Conservation (phyloP, 2,888 invertebrate species). For the Parascotia fuliginaria region DNA sequence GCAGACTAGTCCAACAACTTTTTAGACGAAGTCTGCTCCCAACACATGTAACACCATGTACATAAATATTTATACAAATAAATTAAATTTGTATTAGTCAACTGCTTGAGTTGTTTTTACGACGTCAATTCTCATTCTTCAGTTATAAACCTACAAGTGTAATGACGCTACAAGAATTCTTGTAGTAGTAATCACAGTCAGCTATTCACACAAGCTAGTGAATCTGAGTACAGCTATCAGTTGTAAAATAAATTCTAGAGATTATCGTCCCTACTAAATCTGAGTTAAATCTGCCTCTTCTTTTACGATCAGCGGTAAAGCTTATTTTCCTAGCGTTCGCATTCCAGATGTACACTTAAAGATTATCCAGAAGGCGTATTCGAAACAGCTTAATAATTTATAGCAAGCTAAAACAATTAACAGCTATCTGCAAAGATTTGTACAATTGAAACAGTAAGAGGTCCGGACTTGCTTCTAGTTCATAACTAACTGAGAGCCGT, state of each 20-base stretch:
- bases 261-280: conserved; percentile 40
- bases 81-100: conserved; percentile 19
- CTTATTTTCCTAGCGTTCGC: conserved; percentile 29
- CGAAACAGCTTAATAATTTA: conserved; percentile 29
- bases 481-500: conserved; percentile 68
- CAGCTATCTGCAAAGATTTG: conserved; percentile 51
- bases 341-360: conserved; percentile 27
- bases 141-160: conserved; percentile 23
- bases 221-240: conserved; percentile 28
- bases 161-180: conserved; percentile 26
- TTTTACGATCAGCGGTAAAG: conserved; percentile 36
- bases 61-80: conserved; percentile 29
- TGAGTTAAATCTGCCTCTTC: conserved; percentile 32
- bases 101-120: not conserved
- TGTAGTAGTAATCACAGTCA: conserved; percentile 21
- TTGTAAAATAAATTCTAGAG: conserved; percentile 38
- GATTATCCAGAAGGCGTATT: conserved; percentile 32
- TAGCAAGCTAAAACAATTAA: conserved; percentile 53
- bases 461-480: conserved; percentile 53
- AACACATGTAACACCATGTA: conserved; percentile 25
- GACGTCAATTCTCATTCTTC: conserved; percentile 16
- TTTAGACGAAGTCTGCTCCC: conserved; percentile 30
- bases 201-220: conserved; percentile 21
- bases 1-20: conserved; percentile 33
- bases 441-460: conserved; percentile 61